Conservation (phyloP, 2,113 vertebrate species). For the Leucoraja erinaceus region DNA sequence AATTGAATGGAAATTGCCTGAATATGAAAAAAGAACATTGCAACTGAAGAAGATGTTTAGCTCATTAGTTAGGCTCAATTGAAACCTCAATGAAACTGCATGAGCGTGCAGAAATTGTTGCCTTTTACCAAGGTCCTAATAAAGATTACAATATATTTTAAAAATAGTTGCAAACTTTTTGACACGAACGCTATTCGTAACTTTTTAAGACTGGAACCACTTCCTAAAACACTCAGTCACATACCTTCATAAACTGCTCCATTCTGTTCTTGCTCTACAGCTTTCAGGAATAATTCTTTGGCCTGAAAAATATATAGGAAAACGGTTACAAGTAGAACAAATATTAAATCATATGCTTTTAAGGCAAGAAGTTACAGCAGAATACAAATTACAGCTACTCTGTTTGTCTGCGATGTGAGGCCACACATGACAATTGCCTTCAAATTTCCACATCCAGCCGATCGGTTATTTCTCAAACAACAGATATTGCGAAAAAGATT, state of each 20-base stretch:
- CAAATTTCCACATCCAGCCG: not conserved
- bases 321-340: not conserved
- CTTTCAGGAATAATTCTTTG: slow-evolving; percentile 87
- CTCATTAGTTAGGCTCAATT: not conserved
- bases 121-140: not conserved
- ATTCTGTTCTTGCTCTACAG: slow-evolving; percentile 89
- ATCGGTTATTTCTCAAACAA: not conserved
- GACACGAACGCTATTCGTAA: not conserved
- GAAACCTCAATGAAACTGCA: not conserved
- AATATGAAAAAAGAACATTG: not conserved
- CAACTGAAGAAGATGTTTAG: not conserved
- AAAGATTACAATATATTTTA: not conserved
- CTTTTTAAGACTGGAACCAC: not conserved
- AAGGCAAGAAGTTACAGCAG: not conserved
- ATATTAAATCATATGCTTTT: not conserved
- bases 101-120: not conserved
- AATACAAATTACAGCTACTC: not conserved
- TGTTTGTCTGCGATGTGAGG: not conserved
- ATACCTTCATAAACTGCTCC: slow-evolving; percentile 95
- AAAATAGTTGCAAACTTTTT: not conserved
- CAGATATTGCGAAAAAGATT: not conserved
- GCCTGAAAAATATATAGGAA: slow-evolving; percentile 62
- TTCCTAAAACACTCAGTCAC: no score
- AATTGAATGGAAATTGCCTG: not conserved
- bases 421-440: no score